These are phyloP conservation scores for Melikaiella ostensackeni DNA, from an alignment of 2,888 invertebrate genomes.

Conservation along the genomic window DNA sequence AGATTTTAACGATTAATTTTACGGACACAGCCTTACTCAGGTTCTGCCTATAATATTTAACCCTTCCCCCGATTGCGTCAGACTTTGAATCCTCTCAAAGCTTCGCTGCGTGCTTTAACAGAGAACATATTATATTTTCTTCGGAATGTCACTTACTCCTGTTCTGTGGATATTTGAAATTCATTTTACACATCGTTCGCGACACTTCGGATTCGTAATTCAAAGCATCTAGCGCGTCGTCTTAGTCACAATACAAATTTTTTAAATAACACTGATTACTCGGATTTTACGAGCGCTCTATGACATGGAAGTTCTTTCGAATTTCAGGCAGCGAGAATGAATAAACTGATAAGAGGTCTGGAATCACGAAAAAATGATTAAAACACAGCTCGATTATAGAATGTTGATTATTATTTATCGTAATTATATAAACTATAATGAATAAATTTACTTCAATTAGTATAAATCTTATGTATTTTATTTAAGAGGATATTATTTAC, in stretches of 20 bases:
- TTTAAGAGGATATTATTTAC: slow-evolving; percentile 38
- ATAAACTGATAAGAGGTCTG: slow-evolving; percentile 43
- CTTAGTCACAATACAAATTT: background rate
- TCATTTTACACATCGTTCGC: slow-evolving; percentile 5
- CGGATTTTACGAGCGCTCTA: slow-evolving; percentile 2
- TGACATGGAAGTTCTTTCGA: slow-evolving; percentile 56
- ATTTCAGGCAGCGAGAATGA: slow-evolving; percentile 54
- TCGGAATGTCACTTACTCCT: slow-evolving; percentile 20
- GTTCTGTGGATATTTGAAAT: slow-evolving; percentile 22
- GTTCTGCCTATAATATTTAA: slow-evolving; percentile 19
- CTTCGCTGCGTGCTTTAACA: slow-evolving; percentile 11
- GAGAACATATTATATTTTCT: slow-evolving; percentile 8
- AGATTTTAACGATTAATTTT: slow-evolving; percentile 60
- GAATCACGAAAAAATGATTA: slow-evolving; percentile 10
- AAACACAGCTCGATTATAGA: slow-evolving; percentile 64
- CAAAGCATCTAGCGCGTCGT: slow-evolving; percentile 4
- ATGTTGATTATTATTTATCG: slow-evolving; percentile 70
- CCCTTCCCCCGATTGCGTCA: background rate
- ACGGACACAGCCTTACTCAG: slow-evolving; percentile 38
- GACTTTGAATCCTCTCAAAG: slow-evolving; percentile 7
- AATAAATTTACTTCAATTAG: slow-evolving; percentile 45
- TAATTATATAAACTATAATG: slow-evolving; percentile 56
- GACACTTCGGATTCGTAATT: slow-evolving; percentile 12
- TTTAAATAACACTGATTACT: slow-evolving; percentile 8
- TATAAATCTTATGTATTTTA: slow-evolving; percentile 46